These are phyloP conservation scores for Xestia xanthographa DNA, from an alignment of 2,888 invertebrate species.

Conservation along the genomic window DNA sequence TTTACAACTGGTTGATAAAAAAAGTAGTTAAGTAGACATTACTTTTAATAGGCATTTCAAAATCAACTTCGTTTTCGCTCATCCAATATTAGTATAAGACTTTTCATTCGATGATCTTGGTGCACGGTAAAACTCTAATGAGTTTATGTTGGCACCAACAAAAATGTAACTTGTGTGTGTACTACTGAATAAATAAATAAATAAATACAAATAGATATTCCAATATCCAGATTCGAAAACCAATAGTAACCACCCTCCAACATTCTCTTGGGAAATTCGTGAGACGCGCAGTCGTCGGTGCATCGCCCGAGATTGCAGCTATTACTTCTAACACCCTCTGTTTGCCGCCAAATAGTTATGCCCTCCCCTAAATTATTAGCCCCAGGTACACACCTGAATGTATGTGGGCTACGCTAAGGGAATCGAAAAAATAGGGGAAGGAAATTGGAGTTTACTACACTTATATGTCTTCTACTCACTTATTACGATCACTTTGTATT, in stretches of 20 bases:
- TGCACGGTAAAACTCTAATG: too few species aligned
- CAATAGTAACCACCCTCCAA: conserved; percentile 73
- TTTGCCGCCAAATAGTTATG: conserved; percentile 86
- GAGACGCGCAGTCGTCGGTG: conserved; percentile 78
- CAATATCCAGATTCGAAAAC: conserved; percentile 62
- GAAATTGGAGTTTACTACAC: conserved; percentile 79
- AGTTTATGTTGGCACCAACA: too few species aligned
- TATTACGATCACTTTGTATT: conserved; percentile 60
- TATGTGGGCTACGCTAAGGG: conserved; percentile 73
- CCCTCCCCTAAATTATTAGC: conserved; percentile 85
- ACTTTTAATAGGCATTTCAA: not conserved
- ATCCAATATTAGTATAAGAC: not conserved
- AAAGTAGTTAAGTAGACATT: too few species aligned
- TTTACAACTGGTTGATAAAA: not conserved
- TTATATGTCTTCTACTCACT: conserved; percentile 63
- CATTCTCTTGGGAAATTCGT: conserved; percentile 86
- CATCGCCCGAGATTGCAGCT: conserved; percentile 86
- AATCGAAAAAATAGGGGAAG: conserved; percentile 77
- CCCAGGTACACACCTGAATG: conserved; percentile 77
- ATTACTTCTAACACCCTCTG: conserved; percentile 86
- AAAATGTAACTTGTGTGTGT: too few species aligned
- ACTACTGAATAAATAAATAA: too few species aligned
- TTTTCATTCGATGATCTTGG: too few species aligned
- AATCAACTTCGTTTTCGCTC: not conserved
- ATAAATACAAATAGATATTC: not conserved